Percentiles rank a stretch among this genome's conserved stretches.
Evolutionary conservation across 2,797 vertebrate genomes (phyloP).

Genomic region (Galago senegalensis): DNA sequence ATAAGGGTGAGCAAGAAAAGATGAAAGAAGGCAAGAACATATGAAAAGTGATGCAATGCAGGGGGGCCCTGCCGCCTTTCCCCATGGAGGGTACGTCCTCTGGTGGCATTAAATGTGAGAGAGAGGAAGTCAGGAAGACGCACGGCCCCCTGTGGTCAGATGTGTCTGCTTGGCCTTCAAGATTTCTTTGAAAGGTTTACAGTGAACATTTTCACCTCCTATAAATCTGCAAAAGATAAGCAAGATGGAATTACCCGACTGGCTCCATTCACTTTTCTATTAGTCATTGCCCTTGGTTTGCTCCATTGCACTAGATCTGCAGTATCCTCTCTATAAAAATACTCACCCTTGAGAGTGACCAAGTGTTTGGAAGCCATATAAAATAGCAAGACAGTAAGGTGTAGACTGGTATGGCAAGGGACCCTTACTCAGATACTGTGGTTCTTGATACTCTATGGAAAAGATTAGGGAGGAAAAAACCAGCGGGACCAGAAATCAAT

Average conservation of each 20-base stretch:
- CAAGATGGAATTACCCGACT: background rate
- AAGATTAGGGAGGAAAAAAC: background rate
- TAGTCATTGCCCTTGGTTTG: slow-evolving; percentile 19
- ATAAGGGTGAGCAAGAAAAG: background rate
- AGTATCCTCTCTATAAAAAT: background rate
- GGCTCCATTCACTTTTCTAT: background rate
- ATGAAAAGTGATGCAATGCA: background rate
- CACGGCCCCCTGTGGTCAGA: background rate
- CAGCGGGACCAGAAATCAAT: background rate
- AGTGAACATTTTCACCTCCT: slow-evolving; percentile 13
- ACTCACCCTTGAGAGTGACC: background rate
- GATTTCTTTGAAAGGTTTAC: background rate
- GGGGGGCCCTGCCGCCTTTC: background rate
- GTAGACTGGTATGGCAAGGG: background rate
- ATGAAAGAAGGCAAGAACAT: background rate
- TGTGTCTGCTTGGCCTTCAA: background rate
- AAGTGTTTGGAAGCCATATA: background rate
- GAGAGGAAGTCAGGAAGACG: background rate
- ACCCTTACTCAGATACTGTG: background rate
- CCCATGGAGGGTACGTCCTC: background rate
- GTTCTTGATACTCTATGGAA: background rate
- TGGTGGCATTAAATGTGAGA: background rate
- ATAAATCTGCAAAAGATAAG: slow-evolving; percentile 50
- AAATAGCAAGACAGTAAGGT: background rate
- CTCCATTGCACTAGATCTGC: background rate